Base-by-base conservation (phyloP, 2,113 vertebrate genomes). In the Lipotes vexillifer region DNA sequence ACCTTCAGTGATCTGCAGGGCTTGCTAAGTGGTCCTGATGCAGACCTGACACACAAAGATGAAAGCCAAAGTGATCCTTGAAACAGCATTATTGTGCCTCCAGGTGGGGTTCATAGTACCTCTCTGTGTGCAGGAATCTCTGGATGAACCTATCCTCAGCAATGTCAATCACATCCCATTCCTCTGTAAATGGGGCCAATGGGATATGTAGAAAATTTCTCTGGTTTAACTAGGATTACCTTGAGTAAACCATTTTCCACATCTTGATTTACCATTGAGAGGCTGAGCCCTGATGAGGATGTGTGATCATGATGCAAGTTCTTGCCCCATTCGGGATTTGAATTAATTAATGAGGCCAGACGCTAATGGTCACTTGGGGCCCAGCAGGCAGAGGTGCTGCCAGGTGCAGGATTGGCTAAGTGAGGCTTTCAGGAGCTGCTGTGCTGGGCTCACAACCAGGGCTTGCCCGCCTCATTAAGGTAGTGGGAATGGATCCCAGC, bases 141-240 rank as follows among this genome's bases (percentile, higher is more conserved):
- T 49, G 25, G 38, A 41, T 84, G 68, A 98, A 96, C 88, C 63
- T 15, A 0, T 80, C 66, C 88, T 97, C 81, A 89, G 33, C 31
- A 81, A 88, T 96, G 98, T 96, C 83, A 92, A 83, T 95, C 97
- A 97, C 6, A 36, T 94, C 86, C 6, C 3, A 38, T 80, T 95
- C 57, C 94, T 69, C 87, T 91, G n/a, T 85, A 80, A 93, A 96
- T 12, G 38, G 63, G 90, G 71, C 89, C 90, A 38, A 27, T 90
- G 97, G 96, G 95, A 97, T 96, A 91, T 93, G 92, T n/a, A 97
- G 90, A 97, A 97, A 97, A 97, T 59, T 25, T 92, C 84, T 90
- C 55, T 89, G 78, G 78, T 87, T 97, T 98, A 97, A 95, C 92
- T 66, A 96, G 63, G 91, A 97, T 97, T 98, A 98, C 97, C 90